Percentiles rank a stretch among this genome's conserved stretches.
phyloP scores from a whole-genome alignment of 2,797 vertebrate genomes.

The Apogon talboti region DNA sequence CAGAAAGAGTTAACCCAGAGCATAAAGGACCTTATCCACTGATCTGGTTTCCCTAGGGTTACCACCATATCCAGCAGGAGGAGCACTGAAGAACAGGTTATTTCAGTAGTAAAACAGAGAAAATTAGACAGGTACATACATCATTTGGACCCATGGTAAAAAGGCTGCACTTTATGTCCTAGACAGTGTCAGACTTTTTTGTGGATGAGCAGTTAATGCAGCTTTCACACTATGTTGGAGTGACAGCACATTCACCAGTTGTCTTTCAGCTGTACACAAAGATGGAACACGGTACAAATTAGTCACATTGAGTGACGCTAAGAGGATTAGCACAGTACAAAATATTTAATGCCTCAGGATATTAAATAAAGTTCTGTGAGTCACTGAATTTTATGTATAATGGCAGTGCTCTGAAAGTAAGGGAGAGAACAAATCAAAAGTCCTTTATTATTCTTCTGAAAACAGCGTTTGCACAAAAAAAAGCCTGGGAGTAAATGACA shows the following conservation, averaged over 20 bases:
- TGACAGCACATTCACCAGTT: not conserved
- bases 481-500: too few relatives aligned
- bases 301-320: not conserved
- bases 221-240: accelerated
- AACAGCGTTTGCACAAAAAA: too few relatives aligned
- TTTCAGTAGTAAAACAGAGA: not conserved
- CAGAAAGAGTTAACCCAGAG: not conserved
- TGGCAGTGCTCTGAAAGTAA: too few relatives aligned
- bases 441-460: too few relatives aligned
- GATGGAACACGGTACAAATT: not conserved
- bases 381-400: not conserved
- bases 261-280: slow-evolving; percentile 4
- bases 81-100: too few relatives aligned
- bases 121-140: not conserved
- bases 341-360: not conserved
- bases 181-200: accelerated
- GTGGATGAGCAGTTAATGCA: accelerated
- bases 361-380: not conserved
- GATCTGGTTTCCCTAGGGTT: too few relatives aligned
- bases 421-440: too few relatives aligned
- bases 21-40: not conserved
- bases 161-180: accelerated
- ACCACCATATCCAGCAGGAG: too few relatives aligned
- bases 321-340: not conserved
- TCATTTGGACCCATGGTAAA: accelerated